Base-by-base conservation (phyloP, 30 jellyfish, hydroid and myxozoan genomes). In the Calvadosia cruxmelitensis region DNA sequence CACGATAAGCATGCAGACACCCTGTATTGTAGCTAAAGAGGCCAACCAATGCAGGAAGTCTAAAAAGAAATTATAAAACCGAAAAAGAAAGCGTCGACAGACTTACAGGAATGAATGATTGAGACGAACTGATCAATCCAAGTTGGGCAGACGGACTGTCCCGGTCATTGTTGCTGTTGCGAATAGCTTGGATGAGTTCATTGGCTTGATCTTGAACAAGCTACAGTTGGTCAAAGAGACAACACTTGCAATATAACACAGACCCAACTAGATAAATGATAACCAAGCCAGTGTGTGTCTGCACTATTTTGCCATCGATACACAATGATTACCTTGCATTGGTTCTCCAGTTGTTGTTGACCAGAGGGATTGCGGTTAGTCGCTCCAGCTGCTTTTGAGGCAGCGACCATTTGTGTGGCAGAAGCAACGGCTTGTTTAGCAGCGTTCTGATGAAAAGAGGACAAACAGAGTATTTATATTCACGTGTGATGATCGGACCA, bases 381-480 rank as follows among this genome's bases (percentile, higher is more conserved):
- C 12, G 93, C 66, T 5, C 72, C 94, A 25, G 94, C 86, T 20
- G 96, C 94, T 77, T 86, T 86, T 51, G 93, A 83, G 36, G 94
- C 96, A 35, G 96, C 84, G 16, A 75, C 84, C 83, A 86, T 74
- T 62, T 86, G 96, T 0, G 96, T 86, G 27, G 94, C 94, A 52
- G 96, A 86, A 20, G 96, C 96, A 34, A 86, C 94, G 27, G 94
- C 96, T 33, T 86, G 94, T 29, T 86, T 86, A 2, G 96, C 96
- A 53, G 96, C 96, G 49, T 86, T 86, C 90, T 86, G 1, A 3
- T 1, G 31, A 29, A 13, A 48, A 0, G 34, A 51, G n/a, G n/a
- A n/a, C n/a, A 53, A 53, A 0, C 29, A n/a, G 0, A 57, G 70
- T 1, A 20, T 0, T 28, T 5, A 24, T 15, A 10, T 0, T 23